Percentiles rank a stretch among this genome's conserved stretches.
Conservation (phyloP, 2,113 vertebrate genomes). For the Cebus imitator region DNA sequence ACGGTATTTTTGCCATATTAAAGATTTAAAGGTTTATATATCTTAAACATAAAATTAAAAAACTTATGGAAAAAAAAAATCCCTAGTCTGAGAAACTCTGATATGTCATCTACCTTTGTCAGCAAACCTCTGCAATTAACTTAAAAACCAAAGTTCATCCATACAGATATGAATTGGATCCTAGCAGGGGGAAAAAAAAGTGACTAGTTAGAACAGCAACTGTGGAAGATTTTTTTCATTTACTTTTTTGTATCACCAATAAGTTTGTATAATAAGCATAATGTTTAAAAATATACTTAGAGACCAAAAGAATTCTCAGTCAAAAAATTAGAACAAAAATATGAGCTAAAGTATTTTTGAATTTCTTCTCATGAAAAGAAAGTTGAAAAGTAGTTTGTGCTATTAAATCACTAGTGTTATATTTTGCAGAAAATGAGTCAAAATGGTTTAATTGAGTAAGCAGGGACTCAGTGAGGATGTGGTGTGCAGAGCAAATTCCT, state of each 20-base stretch:
- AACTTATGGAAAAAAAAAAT: neutral
- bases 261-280: neutral
- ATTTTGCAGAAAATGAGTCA: neutral
- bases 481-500: neutral
- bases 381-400: neutral
- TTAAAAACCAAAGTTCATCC: neutral
- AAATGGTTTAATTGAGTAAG: neutral
- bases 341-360: neutral
- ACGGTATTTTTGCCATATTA: neutral
- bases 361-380: constrained; percentile 26
- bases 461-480: neutral
- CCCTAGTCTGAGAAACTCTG: neutral
- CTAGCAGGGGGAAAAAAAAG: neutral
- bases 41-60: neutral
- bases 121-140: neutral
- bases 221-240: neutral
- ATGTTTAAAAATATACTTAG: constrained; percentile 7
- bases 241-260: neutral
- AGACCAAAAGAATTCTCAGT: neutral
- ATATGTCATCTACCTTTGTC: neutral
- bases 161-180: neutral
- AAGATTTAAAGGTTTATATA: constrained; percentile 20
- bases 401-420: neutral
- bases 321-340: neutral
- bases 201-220: neutral